These are phyloP conservation scores for Pteronura brasiliensis DNA, from an alignment of 2,113 vertebrate species.

Conservation along the genomic window DNA sequence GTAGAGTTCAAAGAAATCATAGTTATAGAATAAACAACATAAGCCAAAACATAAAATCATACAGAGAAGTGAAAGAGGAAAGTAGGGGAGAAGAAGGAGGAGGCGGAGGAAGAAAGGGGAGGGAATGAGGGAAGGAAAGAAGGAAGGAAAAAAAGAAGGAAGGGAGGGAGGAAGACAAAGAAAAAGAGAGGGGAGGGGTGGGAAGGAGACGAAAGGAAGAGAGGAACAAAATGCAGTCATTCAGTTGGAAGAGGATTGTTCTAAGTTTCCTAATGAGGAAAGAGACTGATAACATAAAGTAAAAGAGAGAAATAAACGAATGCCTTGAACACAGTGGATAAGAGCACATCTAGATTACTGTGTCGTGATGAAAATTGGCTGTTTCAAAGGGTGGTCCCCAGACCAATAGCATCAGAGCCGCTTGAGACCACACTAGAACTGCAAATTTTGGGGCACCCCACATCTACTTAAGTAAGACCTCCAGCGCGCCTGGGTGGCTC, in stretches of 20 bases:
- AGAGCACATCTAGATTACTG: background rate
- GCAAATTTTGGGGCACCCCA: background rate
- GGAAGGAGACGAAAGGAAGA: too few species aligned
- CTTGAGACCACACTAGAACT: background rate
- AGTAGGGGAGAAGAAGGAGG: background rate
- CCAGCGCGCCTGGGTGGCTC: background rate
- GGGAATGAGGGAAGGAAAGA: too few species aligned
- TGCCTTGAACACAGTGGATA: background rate
- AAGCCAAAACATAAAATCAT: background rate
- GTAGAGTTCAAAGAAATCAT: background rate
- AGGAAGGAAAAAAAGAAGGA: accelerated
- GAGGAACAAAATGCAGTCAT: background rate
- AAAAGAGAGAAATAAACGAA: background rate
- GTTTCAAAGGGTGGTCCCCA: background rate
- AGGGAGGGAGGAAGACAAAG: background rate
- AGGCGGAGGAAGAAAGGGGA: background rate
- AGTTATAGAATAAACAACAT: background rate
- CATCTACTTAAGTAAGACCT: background rate
- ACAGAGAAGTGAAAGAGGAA: background rate
- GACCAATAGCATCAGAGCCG: background rate
- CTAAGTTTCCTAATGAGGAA: background rate
- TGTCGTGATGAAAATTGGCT: background rate
- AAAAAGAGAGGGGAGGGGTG: too few species aligned
- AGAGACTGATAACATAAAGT: background rate
- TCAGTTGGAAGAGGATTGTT: background rate